A percentile compares a stretch with the other conserved stretches of the same genome.
Evolutionary conservation across 2,888 invertebrate species (phyloP).

Genomic region (Amphipoea oculea): DNA sequence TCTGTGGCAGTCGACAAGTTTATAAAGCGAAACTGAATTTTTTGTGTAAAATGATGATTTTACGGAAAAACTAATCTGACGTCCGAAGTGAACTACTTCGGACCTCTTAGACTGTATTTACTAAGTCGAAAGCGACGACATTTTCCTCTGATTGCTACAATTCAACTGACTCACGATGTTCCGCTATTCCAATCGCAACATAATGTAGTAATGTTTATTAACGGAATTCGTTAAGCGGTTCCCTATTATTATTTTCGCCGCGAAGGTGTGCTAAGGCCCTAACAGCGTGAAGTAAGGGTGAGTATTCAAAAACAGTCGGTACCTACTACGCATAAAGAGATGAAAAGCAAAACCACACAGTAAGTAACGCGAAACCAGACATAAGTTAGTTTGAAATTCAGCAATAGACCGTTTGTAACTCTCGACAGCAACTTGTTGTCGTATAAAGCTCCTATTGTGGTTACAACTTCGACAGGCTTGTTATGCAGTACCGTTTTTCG

Average conservation of each 20-base stretch:
- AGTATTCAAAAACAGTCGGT: not conserved
- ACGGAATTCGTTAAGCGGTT: no score
- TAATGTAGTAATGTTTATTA: no score
- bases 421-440: slow-evolving; percentile 34
- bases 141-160: no score
- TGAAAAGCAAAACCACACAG: slow-evolving; percentile 16
- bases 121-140: not conserved
- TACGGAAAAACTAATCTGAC: not conserved
- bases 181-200: no score
- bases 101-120: not conserved
- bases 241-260: no score
- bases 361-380: slow-evolving; percentile 7
- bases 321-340: not conserved
- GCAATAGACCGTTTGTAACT: slow-evolving; percentile 34
- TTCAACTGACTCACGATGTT: no score
- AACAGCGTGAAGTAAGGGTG: not conserved
- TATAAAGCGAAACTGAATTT: not conserved
- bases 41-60: not conserved
- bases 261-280: not conserved
- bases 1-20: not conserved
- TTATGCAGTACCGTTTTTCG: slow-evolving; percentile 58
- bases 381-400: slow-evolving; percentile 28
- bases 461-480: slow-evolving; percentile 48
- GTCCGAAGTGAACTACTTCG: not conserved
- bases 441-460: slow-evolving; percentile 59